Evolutionary conservation across 2,888 invertebrate species (phyloP).

Genomic region (Tipula lateralis): DNA sequence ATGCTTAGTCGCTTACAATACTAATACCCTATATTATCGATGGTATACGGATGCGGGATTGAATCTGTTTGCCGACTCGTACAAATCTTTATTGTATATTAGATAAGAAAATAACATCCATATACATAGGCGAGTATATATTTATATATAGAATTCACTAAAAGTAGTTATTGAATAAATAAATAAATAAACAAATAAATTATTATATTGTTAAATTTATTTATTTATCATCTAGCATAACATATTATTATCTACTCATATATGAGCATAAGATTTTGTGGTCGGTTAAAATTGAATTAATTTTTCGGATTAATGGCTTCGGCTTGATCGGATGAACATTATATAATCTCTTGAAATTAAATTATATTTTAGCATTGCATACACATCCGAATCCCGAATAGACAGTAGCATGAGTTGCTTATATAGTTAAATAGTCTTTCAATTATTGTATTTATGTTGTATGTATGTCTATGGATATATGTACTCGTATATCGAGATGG

Average conservation of each 20-base stretch:
- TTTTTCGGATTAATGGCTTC: neutral
- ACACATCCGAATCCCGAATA: neutral
- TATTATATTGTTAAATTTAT: constrained; percentile 15
- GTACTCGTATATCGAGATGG: neutral
- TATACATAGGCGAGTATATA: no score
- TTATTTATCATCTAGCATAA: neutral
- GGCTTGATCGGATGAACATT: neutral
- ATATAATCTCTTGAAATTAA: neutral
- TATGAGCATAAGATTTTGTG: neutral
- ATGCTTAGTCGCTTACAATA: constrained; percentile 11
- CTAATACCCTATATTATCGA: constrained; percentile 19
- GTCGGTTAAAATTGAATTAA: constrained; percentile 11
- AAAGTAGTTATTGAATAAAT: constrained; percentile 20
- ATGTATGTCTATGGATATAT: neutral
- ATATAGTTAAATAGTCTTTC: neutral
- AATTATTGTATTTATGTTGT: neutral
- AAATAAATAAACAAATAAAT: constrained; percentile 14
- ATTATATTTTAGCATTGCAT: neutral
- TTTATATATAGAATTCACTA: neutral
- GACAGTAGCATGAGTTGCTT: neutral
- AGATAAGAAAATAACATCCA: neutral
- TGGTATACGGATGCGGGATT: neutral
- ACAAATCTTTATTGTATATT: neutral
- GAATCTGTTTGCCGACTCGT: neutral
- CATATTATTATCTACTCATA: neutral